These are phyloP conservation scores for Galago senegalensis DNA, from an alignment of 2,797 vertebrate species.

Conservation along the genomic window DNA sequence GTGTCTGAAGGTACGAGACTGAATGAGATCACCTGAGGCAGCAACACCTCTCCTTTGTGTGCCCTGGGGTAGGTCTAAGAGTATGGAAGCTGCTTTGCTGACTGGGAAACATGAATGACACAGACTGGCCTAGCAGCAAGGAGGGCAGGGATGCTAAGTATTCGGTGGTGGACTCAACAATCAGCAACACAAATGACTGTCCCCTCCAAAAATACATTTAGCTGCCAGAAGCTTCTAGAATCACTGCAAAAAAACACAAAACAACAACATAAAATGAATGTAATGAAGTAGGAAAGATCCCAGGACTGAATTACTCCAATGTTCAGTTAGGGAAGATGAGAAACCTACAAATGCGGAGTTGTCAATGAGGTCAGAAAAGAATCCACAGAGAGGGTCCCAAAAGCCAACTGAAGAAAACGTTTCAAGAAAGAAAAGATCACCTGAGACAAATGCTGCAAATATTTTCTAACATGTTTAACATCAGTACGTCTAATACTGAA, in stretches of 20 bases:
- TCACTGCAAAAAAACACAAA: not conserved
- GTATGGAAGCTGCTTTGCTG: not conserved
- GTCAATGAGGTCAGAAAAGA: not conserved
- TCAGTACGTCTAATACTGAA: not conserved
- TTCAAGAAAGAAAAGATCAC: not conserved
- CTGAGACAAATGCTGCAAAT: not conserved
- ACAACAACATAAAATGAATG: not conserved
- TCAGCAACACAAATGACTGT: not conserved
- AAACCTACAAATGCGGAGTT: not conserved
- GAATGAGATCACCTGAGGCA: not conserved
- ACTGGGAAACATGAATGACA: not conserved
- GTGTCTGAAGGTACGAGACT: not conserved
- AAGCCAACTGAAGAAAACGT: not conserved
- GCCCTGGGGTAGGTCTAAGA: not conserved
- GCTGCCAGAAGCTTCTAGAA: not conserved
- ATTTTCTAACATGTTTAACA: not conserved
- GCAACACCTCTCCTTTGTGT: not conserved
- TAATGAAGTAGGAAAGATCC: not conserved
- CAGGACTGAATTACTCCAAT: not conserved
- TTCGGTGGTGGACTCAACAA: not conserved
- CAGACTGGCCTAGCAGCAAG: not conserved
- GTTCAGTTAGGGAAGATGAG: not conserved
- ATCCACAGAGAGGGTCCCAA: not conserved
- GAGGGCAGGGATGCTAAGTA: not conserved
- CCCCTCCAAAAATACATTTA: not conserved